A percentile compares a stretch with the other conserved stretches of the same genome.
Conservation (phyloP, 2,113 vertebrate genomes). For the Pavo muticus region DNA sequence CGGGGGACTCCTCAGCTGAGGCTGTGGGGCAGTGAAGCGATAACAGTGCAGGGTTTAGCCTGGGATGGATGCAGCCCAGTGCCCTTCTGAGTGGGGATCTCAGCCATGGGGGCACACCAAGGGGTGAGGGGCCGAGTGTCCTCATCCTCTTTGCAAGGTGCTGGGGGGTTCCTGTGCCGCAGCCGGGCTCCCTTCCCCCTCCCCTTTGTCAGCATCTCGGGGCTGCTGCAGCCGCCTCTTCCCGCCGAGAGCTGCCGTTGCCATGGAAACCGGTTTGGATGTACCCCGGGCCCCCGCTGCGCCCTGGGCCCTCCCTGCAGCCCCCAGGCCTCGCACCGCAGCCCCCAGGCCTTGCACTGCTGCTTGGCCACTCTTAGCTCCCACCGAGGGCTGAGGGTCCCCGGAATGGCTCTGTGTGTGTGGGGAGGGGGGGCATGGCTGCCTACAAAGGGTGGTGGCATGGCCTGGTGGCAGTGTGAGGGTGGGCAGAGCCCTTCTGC, state of each 20-base stretch:
- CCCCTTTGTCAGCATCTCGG: conserved; percentile 55
- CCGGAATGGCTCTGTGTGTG: not conserved
- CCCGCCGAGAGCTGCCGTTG: conserved; percentile 40
- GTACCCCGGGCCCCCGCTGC: conserved; percentile 20
- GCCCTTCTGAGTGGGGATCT: not conserved
- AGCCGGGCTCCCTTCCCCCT: conserved; percentile 58
- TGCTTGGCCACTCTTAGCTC: not conserved
- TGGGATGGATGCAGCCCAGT: not conserved
- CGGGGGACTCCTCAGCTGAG: not conserved
- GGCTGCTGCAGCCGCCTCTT: conserved; percentile 61
- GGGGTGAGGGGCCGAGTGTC: not conserved
- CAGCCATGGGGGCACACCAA: fast-evolving
- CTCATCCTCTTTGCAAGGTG: not conserved
- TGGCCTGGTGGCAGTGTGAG: fast-evolving
- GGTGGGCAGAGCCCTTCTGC: not conserved
- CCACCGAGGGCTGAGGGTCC: not conserved
- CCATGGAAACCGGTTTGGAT: conserved; percentile 48
- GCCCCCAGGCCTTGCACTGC: not conserved
- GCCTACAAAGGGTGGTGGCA: not conserved
- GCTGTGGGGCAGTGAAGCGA: not conserved
- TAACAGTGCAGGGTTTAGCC: fast-evolving
- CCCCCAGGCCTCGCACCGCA: not conserved
- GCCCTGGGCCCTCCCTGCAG: fast-evolving
- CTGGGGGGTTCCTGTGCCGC: not conserved
- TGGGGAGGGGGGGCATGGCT: not conserved